phyloP scores from a whole-genome alignment of 1,140 invertebrate genomes.

The Apolygus lucorum region DNA sequence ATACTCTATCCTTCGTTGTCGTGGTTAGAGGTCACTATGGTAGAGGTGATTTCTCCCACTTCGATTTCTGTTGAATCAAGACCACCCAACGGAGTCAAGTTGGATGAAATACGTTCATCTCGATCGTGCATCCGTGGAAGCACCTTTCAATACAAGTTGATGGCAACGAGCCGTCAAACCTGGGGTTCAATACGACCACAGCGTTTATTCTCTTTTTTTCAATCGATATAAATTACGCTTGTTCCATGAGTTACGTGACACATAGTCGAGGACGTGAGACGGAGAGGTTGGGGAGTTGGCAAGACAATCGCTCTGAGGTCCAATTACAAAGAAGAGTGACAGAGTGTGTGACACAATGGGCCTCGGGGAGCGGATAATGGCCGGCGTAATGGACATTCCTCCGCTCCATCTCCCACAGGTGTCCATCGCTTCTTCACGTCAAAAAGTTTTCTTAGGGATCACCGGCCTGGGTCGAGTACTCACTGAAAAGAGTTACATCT shows the following conservation, averaged over 20 bases:
- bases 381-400: background rate
- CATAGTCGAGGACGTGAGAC: background rate
- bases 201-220: background rate
- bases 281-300: background rate
- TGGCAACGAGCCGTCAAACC: too few relatives aligned
- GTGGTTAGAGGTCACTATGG: too few relatives aligned
- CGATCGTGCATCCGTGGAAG: too few relatives aligned
- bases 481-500: too few relatives aligned
- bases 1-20: too few relatives aligned
- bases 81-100: too few relatives aligned
- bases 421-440: background rate
- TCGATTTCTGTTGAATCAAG: too few relatives aligned
- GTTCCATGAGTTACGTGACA: background rate
- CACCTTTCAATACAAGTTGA: too few relatives aligned
- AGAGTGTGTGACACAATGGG: background rate
- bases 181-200: too few relatives aligned
- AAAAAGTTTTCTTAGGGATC: background rate
- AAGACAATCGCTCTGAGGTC: background rate
- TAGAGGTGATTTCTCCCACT: too few relatives aligned
- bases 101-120: too few relatives aligned
- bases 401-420: background rate
- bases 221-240: background rate
- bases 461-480: background rate
- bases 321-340: background rate
- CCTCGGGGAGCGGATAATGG: background rate